These are phyloP conservation scores for Celastrina argiolus DNA, from an alignment of 2,888 invertebrate species.

Conservation along the genomic window DNA sequence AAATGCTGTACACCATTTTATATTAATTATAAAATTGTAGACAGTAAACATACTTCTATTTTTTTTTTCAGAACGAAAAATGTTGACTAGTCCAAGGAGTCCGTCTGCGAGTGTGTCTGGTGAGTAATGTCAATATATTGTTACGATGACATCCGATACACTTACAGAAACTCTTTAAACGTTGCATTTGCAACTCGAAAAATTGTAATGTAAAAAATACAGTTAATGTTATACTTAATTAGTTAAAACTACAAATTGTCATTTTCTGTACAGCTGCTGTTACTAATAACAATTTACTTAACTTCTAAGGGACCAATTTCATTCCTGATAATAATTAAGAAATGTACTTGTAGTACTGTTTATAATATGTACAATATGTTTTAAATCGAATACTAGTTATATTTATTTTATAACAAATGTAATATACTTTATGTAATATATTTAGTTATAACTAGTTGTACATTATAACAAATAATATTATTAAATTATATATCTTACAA, in stretches of 20 bases:
- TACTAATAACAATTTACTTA: neutral
- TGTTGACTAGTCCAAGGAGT: constrained; percentile 65
- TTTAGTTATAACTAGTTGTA: neutral
- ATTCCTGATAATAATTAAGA: neutral
- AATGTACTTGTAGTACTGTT: neutral
- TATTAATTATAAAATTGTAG: no score
- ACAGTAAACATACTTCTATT: neutral
- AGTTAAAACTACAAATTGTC: neutral
- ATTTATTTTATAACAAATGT: neutral
- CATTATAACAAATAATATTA: neutral
- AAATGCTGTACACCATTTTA: no score
- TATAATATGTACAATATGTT: neutral
- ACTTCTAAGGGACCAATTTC: neutral
- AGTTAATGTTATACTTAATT: neutral
- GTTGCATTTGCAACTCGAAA: neutral
- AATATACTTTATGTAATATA: neutral
- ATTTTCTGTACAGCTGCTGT: no score
- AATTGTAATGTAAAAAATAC: no score
- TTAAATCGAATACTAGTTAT: neutral
- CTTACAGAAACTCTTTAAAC: neutral
- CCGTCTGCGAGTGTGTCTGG: constrained; percentile 74
- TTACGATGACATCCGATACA: constrained; percentile 1
- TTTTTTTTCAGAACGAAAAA: constrained; percentile 59
- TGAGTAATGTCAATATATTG: constrained; percentile 36
- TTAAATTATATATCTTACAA: neutral